A percentile compares a stretch with the other conserved stretches of the same genome.
Evolutionary conservation across 2,797 vertebrate genomes (phyloP).

Genomic region (Rhinophrynus dorsalis): DNA sequence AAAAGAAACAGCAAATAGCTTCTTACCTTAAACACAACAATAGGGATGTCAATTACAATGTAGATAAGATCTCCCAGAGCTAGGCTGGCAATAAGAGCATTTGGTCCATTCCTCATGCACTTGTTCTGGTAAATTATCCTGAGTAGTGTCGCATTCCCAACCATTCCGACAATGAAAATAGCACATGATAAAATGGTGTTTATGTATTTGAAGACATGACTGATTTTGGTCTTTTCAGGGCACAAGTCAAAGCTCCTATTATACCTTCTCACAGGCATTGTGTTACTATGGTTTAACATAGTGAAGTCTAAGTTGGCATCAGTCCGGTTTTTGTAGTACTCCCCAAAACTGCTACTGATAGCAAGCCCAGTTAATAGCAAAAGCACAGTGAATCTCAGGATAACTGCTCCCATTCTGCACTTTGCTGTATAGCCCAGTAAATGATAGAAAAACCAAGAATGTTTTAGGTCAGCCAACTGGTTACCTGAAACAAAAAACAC

Average conservation of each 20-base stretch:
- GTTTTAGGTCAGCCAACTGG: conserved; percentile 18
- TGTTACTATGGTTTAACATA: conserved; percentile 55
- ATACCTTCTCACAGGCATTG: conserved; percentile 43
- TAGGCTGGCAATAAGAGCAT: conserved; percentile 94
- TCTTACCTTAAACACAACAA: conserved; percentile 93
- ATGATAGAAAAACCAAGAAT: conserved; percentile 20
- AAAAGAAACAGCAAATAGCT: background rate
- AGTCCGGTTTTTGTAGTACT: conserved; percentile 58
- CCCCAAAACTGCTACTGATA: conserved; percentile 70
- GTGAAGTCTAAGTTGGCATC: conserved; percentile 50
- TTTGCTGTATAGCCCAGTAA: conserved; percentile 15
- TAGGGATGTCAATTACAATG: conserved; percentile 89
- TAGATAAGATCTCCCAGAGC: conserved; percentile 96
- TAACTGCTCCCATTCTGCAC: conserved; percentile 72
- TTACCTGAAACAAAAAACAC: conserved; percentile 56
- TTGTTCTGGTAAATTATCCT: conserved; percentile 98
- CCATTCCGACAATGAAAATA: conserved; percentile 93
- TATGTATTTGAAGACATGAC: conserved; percentile 84
- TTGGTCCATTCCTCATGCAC: conserved; percentile 98
- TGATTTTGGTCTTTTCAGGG: conserved; percentile 68
- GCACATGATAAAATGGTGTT: conserved; percentile 87
- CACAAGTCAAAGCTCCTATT: conserved; percentile 62
- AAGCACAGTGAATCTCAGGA: conserved; percentile 72
- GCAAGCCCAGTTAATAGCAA: conserved; percentile 75
- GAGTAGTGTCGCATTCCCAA: conserved; percentile 92